Base-by-base conservation (phyloP, 2,888 invertebrate genomes). In the Lycophotia porphyrea region DNA sequence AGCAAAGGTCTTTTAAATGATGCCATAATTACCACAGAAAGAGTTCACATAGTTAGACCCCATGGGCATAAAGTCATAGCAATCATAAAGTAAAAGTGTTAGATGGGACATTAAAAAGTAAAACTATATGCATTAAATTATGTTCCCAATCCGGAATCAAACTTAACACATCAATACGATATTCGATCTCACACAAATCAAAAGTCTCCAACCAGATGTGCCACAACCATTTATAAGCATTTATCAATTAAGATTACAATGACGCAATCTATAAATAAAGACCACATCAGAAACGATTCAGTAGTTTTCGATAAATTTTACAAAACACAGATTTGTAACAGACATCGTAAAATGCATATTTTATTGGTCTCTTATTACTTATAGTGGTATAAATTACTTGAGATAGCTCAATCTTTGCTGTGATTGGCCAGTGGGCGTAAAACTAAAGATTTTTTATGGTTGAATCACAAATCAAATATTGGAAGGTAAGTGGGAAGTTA, bases 381-480 rank as follows among this genome's bases (percentile, higher is more conserved):
- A 70, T 67, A 18, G 70, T 80, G 64, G 13, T 65, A 84, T 87
- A 87, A 84, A 87, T 85, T 77, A 84, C 21, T 0, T 63, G 36
- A 80, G 84, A 87, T 87, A 78, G 81, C 87, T 87, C 84, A 87
- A 87, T 87, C 87, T 82, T 27, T 8, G 0, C 74, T 75, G 71
- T 85, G 87, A 87, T 87, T 87, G 87, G 87, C 60, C 67, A 64
- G 87, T 87, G 87, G 87, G 87, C 87, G 87, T 85, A 58, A 81
- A 72, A 85, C 73, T 75, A 71, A 82, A 81, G 84, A 63, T 76
- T 70, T 71, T 76, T 84, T 79, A 87, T 81, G 65, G n/a, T 67
- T 78, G 42, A 78, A 75, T 52, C 77, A 87, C 87, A 87, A 87
- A 87, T 87, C 85, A 87, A 87, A 87, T 78, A 87, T 87, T 80